Base-by-base conservation (phyloP, 2,888 invertebrate genomes). In the Athrips mouffetella region DNA sequence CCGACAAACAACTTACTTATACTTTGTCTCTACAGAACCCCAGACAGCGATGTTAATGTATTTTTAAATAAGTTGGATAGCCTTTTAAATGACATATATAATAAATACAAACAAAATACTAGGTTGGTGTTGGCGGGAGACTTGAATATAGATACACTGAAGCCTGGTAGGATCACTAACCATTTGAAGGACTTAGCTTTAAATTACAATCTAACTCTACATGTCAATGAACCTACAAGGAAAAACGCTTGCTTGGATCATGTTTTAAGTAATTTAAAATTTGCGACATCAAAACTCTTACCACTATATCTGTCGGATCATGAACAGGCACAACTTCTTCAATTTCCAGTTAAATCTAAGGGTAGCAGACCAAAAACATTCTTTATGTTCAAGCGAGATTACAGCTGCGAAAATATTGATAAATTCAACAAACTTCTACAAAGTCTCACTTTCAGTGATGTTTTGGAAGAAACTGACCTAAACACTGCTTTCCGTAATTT, bases 271-370 rank as follows among this genome's bases (percentile, higher is more conserved):
- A 49, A 51, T 37, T 39, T 39, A 21, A 25, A 31, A 42, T 35
- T 46, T 11, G 44, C 42, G 6, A 40, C 29, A 2, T 33, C 35
- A 7, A 45, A 18, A 13, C 25, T 48, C 8, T 13, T 48, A 7
- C 40, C 44, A 13, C 35, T 51, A 18, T 8, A 31, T 13, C 48
- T 51, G n/a, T 50, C 50, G 11, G 49, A 49, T 41, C 46, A 49
- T 20, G 46, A 49, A 10, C 45, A 45, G 25, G 35, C 50, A 7
- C 50, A 50, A 39, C 13, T 50, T 2, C 31, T 47, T 21, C 27
- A n/a, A 13, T 39, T 50, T 47, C 37, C 42, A 21, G 18, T 50
- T 3, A 44, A 44, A 37, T 10, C 30, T 10, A 8, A 21, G 39
- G 8, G 15, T n/a, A 25, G 6, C 13, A n/a, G 13, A 21, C n/a